Evolutionary conservation across 2,888 invertebrate species (phyloP).

Genomic region (Corbicula japonica): DNA sequence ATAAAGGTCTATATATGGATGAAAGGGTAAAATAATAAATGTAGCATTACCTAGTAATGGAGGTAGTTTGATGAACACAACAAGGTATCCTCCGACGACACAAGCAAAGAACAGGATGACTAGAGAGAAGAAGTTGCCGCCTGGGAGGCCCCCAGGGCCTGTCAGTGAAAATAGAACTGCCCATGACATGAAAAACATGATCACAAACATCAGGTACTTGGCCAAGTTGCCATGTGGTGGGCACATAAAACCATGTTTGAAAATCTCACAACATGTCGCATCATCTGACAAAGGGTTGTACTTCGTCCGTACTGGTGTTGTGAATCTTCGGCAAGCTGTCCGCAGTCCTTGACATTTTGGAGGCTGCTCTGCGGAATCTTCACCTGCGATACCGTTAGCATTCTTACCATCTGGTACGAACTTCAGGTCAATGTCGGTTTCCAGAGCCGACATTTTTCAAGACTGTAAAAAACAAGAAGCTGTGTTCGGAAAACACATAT

Average conservation of each 20-base stretch:
- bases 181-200: slow-evolving; percentile 73
- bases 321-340: slow-evolving; percentile 59
- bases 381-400: not conserved
- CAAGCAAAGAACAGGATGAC: slow-evolving; percentile 80
- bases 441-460: slow-evolving; percentile 12
- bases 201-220: slow-evolving; percentile 86
- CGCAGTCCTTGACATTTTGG: slow-evolving; percentile 64
- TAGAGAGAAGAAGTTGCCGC: slow-evolving; percentile 83
- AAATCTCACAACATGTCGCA: slow-evolving; percentile 65
- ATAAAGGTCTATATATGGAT: too few relatives aligned
- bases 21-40: too few relatives aligned
- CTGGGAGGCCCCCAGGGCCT: slow-evolving; percentile 79
- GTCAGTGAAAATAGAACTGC: slow-evolving; percentile 77
- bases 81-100: slow-evolving; percentile 80
- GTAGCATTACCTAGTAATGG: slow-evolving; percentile 83
- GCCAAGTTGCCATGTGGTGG: slow-evolving; percentile 84
- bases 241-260: slow-evolving; percentile 79
- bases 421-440: slow-evolving; percentile 25
- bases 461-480: slow-evolving; percentile 18
- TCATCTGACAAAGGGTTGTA: slow-evolving; percentile 77
- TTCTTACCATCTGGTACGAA: slow-evolving; percentile 4
- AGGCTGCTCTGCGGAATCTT: slow-evolving; percentile 15
- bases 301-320: slow-evolving; percentile 73
- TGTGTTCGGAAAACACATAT: too few relatives aligned
- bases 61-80: slow-evolving; percentile 79